These are phyloP conservation scores for Nudaria mundana DNA, from an alignment of 2,888 invertebrate genomes.

Conservation along the genomic window DNA sequence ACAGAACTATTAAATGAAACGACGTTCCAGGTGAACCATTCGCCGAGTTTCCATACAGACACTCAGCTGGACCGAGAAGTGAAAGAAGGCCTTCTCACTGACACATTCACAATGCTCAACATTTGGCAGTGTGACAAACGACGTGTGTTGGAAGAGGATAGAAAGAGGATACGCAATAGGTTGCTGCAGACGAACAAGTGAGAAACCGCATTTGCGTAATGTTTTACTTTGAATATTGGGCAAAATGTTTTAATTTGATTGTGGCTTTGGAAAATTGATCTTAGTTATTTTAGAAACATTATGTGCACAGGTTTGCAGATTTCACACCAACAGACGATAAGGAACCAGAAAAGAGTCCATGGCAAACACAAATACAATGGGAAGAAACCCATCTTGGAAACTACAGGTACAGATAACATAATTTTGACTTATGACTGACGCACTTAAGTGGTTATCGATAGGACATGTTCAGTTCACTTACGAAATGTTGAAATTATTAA, in stretches of 20 bases:
- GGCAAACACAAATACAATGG: slow-evolving; percentile 85
- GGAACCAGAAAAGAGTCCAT: slow-evolving; percentile 71
- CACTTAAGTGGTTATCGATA: no score
- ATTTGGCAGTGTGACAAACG: slow-evolving; percentile 87
- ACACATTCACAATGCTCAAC: slow-evolving; percentile 90
- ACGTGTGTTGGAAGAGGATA: slow-evolving; percentile 87
- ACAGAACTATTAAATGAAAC: no score
- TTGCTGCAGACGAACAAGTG: slow-evolving; percentile 83
- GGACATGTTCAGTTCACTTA: no score
- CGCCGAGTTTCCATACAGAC: slow-evolving; percentile 96
- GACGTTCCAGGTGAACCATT: slow-evolving; percentile 88
- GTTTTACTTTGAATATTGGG: no score
- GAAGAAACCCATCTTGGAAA: slow-evolving; percentile 89
- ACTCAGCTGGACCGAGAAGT: slow-evolving; percentile 92
- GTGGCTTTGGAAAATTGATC: no score
- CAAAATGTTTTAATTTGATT: no score
- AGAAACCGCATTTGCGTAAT: no score
- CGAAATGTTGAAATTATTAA: no score
- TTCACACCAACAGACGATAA: slow-evolving; percentile 65
- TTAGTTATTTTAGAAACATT: no score
- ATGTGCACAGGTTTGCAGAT: slow-evolving; percentile 79
- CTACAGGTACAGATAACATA: slow-evolving; percentile 81
- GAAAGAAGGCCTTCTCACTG: slow-evolving; percentile 88
- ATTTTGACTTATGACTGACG: no score
- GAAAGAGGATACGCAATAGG: slow-evolving; percentile 86